Percentiles rank a stretch among this genome's conserved stretches.
Conservation (phyloP, 2,113 vertebrate species). For the Forbesichthys agassizii region DNA sequence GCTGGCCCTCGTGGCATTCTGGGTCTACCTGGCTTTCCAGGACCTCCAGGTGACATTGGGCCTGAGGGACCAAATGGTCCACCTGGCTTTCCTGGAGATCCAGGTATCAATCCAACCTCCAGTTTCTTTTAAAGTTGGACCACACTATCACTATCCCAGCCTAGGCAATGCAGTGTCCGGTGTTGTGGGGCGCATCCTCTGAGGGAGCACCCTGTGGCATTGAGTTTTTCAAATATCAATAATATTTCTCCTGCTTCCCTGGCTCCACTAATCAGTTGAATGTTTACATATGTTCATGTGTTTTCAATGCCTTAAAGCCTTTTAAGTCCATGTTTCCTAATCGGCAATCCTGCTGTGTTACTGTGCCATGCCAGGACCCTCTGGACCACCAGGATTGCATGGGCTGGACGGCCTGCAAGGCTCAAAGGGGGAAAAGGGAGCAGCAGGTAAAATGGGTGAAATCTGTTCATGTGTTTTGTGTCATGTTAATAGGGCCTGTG, state of each 20-base stretch:
- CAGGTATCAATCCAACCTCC: conserved; percentile 32
- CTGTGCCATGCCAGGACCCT: conserved; percentile 29
- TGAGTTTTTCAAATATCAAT: too few species aligned
- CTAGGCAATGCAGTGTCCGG: too few species aligned
- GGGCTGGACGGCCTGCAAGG: conserved; percentile 68
- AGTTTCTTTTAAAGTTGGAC: not conserved
- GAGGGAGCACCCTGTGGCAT: too few species aligned
- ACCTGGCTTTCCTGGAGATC: conserved; percentile 37
- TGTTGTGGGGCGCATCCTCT: too few species aligned
- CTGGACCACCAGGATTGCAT: conserved; percentile 54
- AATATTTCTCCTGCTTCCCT: too few species aligned
- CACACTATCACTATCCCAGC: too few species aligned
- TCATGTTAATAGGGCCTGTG: not conserved
- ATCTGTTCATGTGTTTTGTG: not conserved
- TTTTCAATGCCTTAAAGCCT: not conserved
- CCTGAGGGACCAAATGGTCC: conserved; percentile 37
- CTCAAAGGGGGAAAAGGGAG: conserved; percentile 56
- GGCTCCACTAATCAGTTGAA: not conserved
- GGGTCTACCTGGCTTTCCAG: conserved; percentile 45
- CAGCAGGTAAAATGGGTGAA: conserved; percentile 36
- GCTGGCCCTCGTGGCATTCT: conserved; percentile 32
- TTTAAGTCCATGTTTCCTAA: not conserved
- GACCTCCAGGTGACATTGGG: conserved; percentile 43
- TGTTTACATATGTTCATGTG: too few species aligned
- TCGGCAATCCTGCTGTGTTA: not conserved